Conservation (phyloP, 2,113 vertebrate genomes). For the Oriolus oriolus region DNA sequence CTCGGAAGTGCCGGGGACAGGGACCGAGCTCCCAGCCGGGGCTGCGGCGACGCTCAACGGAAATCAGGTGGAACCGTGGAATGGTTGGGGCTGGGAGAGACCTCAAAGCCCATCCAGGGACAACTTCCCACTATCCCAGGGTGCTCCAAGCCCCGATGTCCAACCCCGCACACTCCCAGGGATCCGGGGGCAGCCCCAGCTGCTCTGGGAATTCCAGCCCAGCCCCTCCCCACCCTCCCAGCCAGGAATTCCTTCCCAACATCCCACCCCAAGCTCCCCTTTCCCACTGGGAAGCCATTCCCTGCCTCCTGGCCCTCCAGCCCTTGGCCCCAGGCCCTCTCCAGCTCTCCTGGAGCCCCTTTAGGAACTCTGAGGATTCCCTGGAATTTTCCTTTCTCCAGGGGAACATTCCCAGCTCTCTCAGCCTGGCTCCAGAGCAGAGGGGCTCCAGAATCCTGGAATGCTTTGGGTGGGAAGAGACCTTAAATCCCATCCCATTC, state of each 20-base stretch:
- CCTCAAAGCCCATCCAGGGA: not conserved
- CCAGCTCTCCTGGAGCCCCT: not conserved
- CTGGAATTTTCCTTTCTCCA: not conserved
- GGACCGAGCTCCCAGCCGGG: accelerated
- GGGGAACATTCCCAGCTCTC: not conserved
- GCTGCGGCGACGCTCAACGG: accelerated
- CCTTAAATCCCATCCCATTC: not conserved
- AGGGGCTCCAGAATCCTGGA: not conserved
- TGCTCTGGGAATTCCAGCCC: too few species aligned
- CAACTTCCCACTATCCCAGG: not conserved
- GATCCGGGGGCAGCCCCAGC: too few species aligned
- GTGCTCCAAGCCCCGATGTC: not conserved
- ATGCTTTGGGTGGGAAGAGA: not conserved
- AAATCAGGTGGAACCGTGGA: accelerated
- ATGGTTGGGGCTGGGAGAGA: not conserved
- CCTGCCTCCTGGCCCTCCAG: accelerated
- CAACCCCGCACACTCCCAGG: too few species aligned
- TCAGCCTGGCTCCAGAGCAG: not conserved
- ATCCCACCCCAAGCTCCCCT: not conserved
- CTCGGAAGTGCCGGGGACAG: not conserved
- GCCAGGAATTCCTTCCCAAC: not conserved
- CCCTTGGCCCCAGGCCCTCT: accelerated
- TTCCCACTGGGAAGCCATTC: not conserved
- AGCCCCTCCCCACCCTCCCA: too few species aligned
- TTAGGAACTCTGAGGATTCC: accelerated